Evolutionary conservation across 2,888 invertebrate genomes (phyloP).

Genomic region (Oxyteleia sp.): DNA sequence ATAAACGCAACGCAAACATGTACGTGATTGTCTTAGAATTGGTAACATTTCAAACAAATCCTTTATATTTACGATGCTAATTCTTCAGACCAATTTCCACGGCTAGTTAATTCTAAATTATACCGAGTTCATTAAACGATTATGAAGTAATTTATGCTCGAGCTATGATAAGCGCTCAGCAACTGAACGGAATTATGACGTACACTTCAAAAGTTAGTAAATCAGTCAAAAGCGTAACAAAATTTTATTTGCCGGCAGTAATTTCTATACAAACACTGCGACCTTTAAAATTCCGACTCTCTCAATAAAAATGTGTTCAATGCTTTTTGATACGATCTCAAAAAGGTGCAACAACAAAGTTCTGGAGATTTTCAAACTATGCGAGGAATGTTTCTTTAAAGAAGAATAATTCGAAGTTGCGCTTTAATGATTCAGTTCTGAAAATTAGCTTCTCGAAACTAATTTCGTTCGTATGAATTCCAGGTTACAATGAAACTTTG

Average conservation of each 20-base stretch:
- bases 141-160: too few relatives aligned
- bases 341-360: conserved; percentile 13
- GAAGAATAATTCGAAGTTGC: conserved; percentile 30
- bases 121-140: not conserved
- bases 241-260: not conserved
- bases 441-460: conserved; percentile 31
- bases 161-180: not conserved
- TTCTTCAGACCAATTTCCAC: too few relatives aligned
- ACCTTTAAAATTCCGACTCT: not conserved
- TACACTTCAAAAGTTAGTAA: conserved; percentile 14
- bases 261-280: conserved; percentile 22
- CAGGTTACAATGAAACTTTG: too few relatives aligned
- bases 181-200: conserved; percentile 11
- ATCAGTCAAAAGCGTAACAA: conserved; percentile 5
- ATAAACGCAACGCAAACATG: too few relatives aligned
- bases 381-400: conserved; percentile 18
- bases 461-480: conserved; percentile 31
- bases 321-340: not conserved
- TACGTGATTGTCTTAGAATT: too few relatives aligned
- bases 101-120: not conserved
- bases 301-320: conserved; percentile 2
- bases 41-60: too few relatives aligned
- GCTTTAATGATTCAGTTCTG: conserved; percentile 40
- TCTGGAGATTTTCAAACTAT: not conserved
- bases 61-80: too few relatives aligned